Base-by-base conservation (phyloP, 2,113 vertebrate genomes). In the Odontophorus gujanensis region DNA sequence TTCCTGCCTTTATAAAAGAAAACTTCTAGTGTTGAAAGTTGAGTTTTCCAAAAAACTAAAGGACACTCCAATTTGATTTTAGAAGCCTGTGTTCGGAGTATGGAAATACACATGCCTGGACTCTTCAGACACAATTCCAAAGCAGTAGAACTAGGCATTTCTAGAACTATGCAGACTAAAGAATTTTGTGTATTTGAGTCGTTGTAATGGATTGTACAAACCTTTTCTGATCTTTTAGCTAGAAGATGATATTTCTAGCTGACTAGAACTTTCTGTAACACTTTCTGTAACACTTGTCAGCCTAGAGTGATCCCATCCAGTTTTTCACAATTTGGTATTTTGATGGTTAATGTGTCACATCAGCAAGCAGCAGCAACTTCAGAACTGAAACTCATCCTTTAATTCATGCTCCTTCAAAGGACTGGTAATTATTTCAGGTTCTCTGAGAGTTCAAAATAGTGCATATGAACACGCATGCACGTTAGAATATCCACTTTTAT, bases 301-400 rank as follows among this genome's bases (percentile, higher is more conserved):
- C 7, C 62, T 83, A n/a, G 20, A 9, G 3, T 20, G 36, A 57
- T 10, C 34, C 63, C 14, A 4, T n/a, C 16, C 30, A 53, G 74
- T 88, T 89, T 28, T 73, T 94, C 45, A 92, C n/a, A 74, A 92
- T 75, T 40, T 81, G 34, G 26, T 90, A 32, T 48, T 43, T 13
- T 40, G 47, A 68, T 58, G 34, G 32, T 73, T 66, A 87, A 78
- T 20, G 77, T 24, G 34, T 34, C 42, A 14, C 45, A 47, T 77
- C 25, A 34, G 90, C 32, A 81, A 88, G 20, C 16, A 87, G 24
- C 10, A 85, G 38, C 28, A 58, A 34, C 25, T n/a, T 90, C 71
- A 94, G 71, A 93, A 86, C 9, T 80, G 58, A 58, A 36, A 68
- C 36, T 6, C 8, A 63, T 93, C 38, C 63, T 86, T 89, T 90